Conservation (phyloP, 2,113 vertebrate species). For the Pagrus major region DNA sequence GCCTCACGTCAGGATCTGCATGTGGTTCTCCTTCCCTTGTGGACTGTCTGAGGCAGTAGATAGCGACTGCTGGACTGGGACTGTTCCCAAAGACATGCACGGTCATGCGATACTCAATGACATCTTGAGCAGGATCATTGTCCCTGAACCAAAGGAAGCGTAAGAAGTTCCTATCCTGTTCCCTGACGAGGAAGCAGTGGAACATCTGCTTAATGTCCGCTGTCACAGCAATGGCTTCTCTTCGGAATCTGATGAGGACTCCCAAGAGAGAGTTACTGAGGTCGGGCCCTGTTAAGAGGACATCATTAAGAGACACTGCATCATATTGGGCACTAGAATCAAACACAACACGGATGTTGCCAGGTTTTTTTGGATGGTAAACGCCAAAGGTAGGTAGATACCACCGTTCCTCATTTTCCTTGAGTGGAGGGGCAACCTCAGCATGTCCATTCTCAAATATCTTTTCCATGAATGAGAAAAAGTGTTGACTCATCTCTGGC, state of each 20-base stretch:
- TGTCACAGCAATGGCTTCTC: background rate
- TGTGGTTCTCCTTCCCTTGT: background rate
- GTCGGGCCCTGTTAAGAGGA: background rate
- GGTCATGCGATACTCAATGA: background rate
- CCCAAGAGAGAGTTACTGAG: constrained; percentile 12
- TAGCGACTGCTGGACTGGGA: background rate
- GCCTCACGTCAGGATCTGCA: background rate
- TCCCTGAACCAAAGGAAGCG: background rate
- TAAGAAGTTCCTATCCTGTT: background rate
- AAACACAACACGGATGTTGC: background rate
- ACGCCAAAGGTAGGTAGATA: constrained; percentile 5
- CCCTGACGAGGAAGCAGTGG: background rate
- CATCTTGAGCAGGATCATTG: background rate
- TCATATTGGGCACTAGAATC: background rate
- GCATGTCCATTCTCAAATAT: constrained; percentile 6
- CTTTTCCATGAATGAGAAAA: background rate
- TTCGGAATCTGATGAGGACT: background rate
- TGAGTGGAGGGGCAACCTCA: constrained; percentile 7
- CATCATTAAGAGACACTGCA: background rate
- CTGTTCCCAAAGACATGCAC: background rate
- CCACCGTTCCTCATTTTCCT: background rate
- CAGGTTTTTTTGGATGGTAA: constrained; percentile 17
- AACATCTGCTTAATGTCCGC: background rate
- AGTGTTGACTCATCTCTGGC: background rate
- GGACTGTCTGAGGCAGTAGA: background rate